These are phyloP conservation scores for Telmatochromis sp. DNA, from an alignment of 2,113 vertebrate genomes.

Conservation along the genomic window DNA sequence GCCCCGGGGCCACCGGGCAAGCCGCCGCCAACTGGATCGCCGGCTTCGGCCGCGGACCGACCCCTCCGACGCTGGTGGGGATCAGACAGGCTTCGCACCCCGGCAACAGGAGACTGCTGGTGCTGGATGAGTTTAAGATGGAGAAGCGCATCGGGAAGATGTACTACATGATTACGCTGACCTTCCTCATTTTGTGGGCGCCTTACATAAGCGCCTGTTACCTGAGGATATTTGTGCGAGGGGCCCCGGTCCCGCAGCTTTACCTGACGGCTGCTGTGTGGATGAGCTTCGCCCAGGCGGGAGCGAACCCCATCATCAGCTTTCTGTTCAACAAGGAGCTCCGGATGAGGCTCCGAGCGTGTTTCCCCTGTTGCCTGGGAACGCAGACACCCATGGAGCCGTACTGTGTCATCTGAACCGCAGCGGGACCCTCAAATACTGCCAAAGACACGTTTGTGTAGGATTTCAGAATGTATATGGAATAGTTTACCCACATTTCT, in stretches of 20 bases:
- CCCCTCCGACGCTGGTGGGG: conserved; percentile 90
- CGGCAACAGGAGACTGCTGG: conserved; percentile 85
- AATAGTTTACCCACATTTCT: neutral
- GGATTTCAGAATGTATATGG: conserved; percentile 15
- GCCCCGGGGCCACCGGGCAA: conserved; percentile 90
- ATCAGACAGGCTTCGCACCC: conserved; percentile 84
- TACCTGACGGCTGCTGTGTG: conserved; percentile 90
- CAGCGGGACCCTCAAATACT: conserved; percentile 2
- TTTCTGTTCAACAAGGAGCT: conserved; percentile 94
- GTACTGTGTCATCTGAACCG: conserved; percentile 80
- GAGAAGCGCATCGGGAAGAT: conserved; percentile 95
- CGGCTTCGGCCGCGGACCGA: conserved; percentile 91
- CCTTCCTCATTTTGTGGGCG: conserved; percentile 89
- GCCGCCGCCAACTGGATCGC: conserved; percentile 97
- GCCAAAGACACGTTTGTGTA: conserved; percentile 21
- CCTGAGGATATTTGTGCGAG: conserved; percentile 84
- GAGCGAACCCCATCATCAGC: conserved; percentile 91
- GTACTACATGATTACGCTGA: conserved; percentile 93
- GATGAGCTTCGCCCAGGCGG: conserved; percentile 94
- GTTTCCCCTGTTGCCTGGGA: conserved; percentile 84
- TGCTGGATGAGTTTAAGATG: conserved; percentile 93
- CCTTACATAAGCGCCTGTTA: conserved; percentile 93
- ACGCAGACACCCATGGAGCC: conserved; percentile 83
- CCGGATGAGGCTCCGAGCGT: conserved; percentile 82
- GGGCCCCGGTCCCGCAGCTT: conserved; percentile 80